Conservation (phyloP, 2,113 vertebrate genomes). For the Tragelaphus buxtoni region DNA sequence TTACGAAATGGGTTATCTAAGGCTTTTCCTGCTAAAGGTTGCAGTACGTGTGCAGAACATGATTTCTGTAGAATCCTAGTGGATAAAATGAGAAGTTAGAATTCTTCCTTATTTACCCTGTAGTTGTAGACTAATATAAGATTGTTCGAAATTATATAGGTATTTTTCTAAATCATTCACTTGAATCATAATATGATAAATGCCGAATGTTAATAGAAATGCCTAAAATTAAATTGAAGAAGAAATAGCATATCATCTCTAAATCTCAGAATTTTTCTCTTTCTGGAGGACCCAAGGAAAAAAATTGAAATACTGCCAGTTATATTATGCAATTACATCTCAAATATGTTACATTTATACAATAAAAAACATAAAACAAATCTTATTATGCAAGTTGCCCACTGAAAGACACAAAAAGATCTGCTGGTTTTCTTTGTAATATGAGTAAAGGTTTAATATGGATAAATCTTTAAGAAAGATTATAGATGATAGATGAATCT, state of each 20-base stretch:
- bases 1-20: not conserved
- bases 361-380: not conserved
- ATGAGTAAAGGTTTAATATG: not conserved
- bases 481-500: not conserved
- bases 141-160: not conserved
- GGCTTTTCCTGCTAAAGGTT: not conserved
- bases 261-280: not conserved
- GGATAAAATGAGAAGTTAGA: not conserved
- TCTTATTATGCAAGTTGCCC: not conserved
- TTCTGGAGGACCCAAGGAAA: not conserved
- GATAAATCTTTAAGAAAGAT: not conserved
- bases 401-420: not conserved
- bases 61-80: constrained; percentile 24
- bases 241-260: not conserved
- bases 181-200: not conserved
- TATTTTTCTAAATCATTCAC: constrained; percentile 28
- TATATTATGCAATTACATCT: not conserved
- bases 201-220: not conserved
- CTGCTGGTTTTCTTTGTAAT: not conserved
- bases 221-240: not conserved
- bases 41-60: not conserved
- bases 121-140: not conserved
- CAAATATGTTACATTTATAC: not conserved
- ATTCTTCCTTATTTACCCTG: not conserved
- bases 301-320: not conserved